Evolutionary conservation across 2,113 vertebrate genomes (phyloP), one percentile per base, ranked within the genome.

Genomic region (Gymnarchus niloticus): DNA sequence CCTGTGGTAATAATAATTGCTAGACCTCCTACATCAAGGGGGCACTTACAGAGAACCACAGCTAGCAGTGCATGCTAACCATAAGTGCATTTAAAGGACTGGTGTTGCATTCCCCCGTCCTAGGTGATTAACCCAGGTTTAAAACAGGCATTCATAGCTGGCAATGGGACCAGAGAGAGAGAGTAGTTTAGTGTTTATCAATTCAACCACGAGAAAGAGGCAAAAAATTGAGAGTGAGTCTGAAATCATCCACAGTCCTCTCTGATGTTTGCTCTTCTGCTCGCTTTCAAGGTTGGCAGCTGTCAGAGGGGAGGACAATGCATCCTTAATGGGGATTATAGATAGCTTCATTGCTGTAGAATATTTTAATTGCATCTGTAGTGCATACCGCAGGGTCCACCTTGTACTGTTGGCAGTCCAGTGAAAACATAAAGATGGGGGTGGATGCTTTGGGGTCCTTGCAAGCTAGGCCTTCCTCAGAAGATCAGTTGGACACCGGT

Each of bases 1-100:
- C 91, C 89, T 88, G 92, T 91, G 92, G 88, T 83, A n/a, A n/a
- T n/a, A n/a, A n/a, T n/a, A n/a, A 91, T 92, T 86, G 88, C 91
- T 91, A 90, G 91, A 88, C 85, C 89, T 87, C 48, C 73, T 81
- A 90, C 69, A 80, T 85, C 89, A 90, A 88, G 89, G 92, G 90
- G 85, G 88, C 87, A 19, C 49, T 46, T 3, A 25, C 8, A 33
- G 33, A n/a, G 82, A 57, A 59, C 17, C 59, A 54, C 37, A 56
- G 33, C 33, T 57, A 57, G 41, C 8, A 5, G 56, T 54, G 46
- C 23, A 37, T 52, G 48, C 78, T 81, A 81, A 81, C 76, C 6
- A 78, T n/a, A 78, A 78, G 44, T 41, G 37, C 37, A 83, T 21
- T 82, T 56, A 54, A 41, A 33, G 48, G 12, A 2, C n/a, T 10